Evolutionary conservation across 2,888 invertebrate species (phyloP).

Genomic region (Oscheius sp.): DNA sequence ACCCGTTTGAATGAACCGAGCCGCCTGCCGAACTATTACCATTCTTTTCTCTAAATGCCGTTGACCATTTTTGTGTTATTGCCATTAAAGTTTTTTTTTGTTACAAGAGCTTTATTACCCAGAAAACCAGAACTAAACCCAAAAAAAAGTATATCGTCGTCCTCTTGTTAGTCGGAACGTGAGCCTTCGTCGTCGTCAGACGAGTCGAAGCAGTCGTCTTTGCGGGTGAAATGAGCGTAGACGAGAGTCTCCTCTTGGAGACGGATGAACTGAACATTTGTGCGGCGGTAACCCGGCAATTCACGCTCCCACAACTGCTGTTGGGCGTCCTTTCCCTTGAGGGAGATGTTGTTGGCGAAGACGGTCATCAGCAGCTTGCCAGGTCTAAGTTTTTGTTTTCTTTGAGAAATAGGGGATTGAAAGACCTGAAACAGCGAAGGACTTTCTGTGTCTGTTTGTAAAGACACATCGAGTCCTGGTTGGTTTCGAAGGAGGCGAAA

Average conservation of each 20-base stretch:
- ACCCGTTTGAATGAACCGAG: too few relatives aligned
- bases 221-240: conserved; percentile 68
- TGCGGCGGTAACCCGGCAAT: conserved; percentile 69
- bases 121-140: too few relatives aligned
- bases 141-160: too few relatives aligned
- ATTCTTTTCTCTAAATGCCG: too few relatives aligned
- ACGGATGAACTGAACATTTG: conserved; percentile 70
- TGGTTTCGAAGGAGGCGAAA: conserved; percentile 92
- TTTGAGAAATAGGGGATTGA: background rate
- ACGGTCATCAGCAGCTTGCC: conserved; percentile 86
- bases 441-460: conserved; percentile 69
- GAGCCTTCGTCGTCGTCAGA: conserved; percentile 64
- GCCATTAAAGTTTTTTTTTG: too few relatives aligned
- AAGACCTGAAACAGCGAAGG: conserved; percentile 68
- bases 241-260: conserved; percentile 70
- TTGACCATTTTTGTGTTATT: too few relatives aligned
- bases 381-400: conserved; percentile 55
- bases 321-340: conserved; percentile 63
- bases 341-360: conserved; percentile 88
- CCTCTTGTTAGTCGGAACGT: conserved; percentile 46
- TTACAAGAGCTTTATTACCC: too few relatives aligned
- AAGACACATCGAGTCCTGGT: conserved; percentile 76
- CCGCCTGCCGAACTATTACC: too few relatives aligned
- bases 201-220: conserved; percentile 41
- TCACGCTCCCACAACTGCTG: conserved; percentile 69